Conservation (phyloP, 1,140 invertebrate species). For the Asobara japonica region DNA sequence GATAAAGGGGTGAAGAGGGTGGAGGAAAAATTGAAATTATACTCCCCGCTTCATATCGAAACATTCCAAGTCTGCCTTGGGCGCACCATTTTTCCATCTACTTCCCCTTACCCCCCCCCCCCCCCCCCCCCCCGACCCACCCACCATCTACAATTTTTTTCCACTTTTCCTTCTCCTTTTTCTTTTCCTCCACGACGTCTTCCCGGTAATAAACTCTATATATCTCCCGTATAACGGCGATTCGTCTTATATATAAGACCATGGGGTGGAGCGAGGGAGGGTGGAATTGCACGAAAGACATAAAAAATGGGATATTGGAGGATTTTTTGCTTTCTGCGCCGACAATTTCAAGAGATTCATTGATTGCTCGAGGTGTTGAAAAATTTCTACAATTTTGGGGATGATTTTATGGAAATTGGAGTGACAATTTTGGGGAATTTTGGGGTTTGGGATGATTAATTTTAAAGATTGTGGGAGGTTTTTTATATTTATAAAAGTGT, state of each 20-base stretch:
- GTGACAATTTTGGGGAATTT: too few relatives aligned
- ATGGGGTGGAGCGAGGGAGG: not conserved
- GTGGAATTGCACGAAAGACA: conserved; percentile 2
- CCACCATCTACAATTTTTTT: too few relatives aligned
- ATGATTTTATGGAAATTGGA: too few relatives aligned
- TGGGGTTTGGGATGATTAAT: too few relatives aligned
- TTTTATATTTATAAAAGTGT: too few relatives aligned
- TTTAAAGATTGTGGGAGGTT: too few relatives aligned
- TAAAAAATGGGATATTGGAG: not conserved
- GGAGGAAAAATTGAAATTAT: conserved; percentile 54
- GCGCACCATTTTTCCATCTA: conserved; percentile 29
- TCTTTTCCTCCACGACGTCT: conserved; percentile 34
- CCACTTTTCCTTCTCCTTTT: conserved; percentile 34
- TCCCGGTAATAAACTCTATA: conserved; percentile 41
- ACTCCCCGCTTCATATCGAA: conserved; percentile 61
- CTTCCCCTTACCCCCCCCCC: not conserved
- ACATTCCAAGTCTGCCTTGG: conserved; percentile 56
- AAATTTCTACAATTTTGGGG: too few relatives aligned
- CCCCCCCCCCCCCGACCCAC: too few relatives aligned
- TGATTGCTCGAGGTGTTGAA: too few relatives aligned
- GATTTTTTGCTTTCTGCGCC: too few relatives aligned
- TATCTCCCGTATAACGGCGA: conserved; percentile 37
- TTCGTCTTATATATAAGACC: conserved; percentile 21
- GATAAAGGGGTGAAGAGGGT: conserved; percentile 31
- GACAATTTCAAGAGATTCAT: too few relatives aligned